A percentile compares a stretch with the other conserved stretches of the same genome.
Conservation (phyloP, 92 coral and sea anemone genomes). For the Paramuricea clavata region DNA sequence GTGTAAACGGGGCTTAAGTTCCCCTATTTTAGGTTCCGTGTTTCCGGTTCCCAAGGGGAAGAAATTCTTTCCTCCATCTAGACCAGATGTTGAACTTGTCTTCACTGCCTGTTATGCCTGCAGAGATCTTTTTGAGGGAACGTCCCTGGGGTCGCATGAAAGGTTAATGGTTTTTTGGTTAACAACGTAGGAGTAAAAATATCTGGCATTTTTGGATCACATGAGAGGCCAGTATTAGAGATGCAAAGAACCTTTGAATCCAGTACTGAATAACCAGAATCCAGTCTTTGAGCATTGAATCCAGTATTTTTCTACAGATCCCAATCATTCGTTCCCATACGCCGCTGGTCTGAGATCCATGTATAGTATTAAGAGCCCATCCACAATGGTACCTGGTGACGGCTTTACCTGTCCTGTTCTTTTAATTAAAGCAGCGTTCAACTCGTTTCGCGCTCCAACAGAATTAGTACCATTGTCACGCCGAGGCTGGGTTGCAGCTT, state of each 20-base stretch:
- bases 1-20: too few relatives aligned
- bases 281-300: too few relatives aligned
- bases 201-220: background rate
- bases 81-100: slow-evolving; percentile 30
- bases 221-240: background rate
- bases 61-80: slow-evolving; percentile 20
- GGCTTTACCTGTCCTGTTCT: background rate
- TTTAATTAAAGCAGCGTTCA: background rate
- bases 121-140: background rate
- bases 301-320: too few relatives aligned
- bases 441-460: background rate
- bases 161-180: background rate
- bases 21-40: slow-evolving; percentile 38
- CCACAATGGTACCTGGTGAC: background rate
- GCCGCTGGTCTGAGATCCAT: background rate
- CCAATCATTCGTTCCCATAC: too few relatives aligned
- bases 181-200: background rate
- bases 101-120: slow-evolving; percentile 9
- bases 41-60: slow-evolving; percentile 19
- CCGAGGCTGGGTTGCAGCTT: background rate
- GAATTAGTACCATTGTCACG: background rate
- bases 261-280: too few relatives aligned
- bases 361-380: background rate
- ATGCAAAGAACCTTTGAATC: background rate
- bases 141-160: background rate